Percentiles rank a stretch among this genome's conserved stretches.
Conservation (phyloP, 2,113 vertebrate genomes). For the Salvelinus sp. region DNA sequence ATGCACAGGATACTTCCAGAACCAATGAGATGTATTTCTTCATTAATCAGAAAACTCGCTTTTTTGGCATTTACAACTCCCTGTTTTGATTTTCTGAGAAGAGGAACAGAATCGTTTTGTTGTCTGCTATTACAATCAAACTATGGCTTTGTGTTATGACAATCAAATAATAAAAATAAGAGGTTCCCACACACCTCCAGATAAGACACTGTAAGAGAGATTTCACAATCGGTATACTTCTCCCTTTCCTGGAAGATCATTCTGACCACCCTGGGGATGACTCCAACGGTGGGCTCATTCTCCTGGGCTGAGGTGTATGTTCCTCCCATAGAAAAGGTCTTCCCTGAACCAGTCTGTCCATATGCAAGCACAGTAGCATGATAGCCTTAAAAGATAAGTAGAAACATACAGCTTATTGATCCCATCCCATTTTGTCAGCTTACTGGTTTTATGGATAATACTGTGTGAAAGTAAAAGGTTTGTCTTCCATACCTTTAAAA, state of each 20-base stretch:
- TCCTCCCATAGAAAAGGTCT: slow-evolving; percentile 96
- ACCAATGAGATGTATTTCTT: too few relatives aligned
- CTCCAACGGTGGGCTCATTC: slow-evolving; percentile 83
- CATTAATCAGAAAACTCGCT: background rate
- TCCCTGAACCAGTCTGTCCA: slow-evolving; percentile 94
- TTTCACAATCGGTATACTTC: slow-evolving; percentile 77
- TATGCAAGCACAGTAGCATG: slow-evolving; percentile 94
- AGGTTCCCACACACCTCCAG: slow-evolving; percentile 80
- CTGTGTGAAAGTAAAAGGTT: too few relatives aligned
- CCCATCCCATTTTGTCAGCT: background rate
- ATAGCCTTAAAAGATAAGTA: slow-evolving; percentile 77
- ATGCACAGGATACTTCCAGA: too few relatives aligned
- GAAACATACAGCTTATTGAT: background rate
- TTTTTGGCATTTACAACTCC: background rate
- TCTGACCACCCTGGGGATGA: slow-evolving; percentile 89
- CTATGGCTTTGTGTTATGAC: background rate
- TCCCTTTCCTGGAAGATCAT: slow-evolving; percentile 84
- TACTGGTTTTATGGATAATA: background rate
- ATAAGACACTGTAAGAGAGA: slow-evolving; percentile 85
- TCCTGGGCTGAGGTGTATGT: slow-evolving; percentile 88
- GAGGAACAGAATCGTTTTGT: background rate
- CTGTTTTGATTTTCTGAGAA: background rate
- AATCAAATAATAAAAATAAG: background rate
- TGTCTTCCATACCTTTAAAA: slow-evolving; percentile 83
- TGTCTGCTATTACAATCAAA: background rate